These are phyloP conservation scores for Phrixothrix hirtus DNA, from an alignment of 2,888 invertebrate genomes.

Conservation along the genomic window DNA sequence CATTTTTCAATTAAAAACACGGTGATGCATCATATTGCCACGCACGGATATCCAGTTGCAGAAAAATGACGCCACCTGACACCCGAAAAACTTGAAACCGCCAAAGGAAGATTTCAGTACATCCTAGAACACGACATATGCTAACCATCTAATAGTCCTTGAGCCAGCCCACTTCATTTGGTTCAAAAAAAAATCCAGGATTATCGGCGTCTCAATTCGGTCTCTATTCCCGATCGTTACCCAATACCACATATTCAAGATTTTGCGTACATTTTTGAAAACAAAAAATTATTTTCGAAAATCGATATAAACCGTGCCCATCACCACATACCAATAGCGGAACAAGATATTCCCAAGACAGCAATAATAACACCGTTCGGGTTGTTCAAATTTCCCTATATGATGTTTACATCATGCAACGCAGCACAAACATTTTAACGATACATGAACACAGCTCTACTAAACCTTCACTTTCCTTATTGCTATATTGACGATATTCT, in stretches of 20 bases:
- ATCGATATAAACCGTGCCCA: neutral
- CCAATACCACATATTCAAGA: neutral
- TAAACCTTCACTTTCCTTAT: neutral
- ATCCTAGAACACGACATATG: too few relatives aligned
- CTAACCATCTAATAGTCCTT: too few relatives aligned
- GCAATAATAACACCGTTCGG: conserved; percentile 2
- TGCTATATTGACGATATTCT: neutral
- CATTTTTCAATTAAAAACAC: too few relatives aligned
- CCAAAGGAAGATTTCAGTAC: too few relatives aligned
- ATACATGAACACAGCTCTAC: neutral
- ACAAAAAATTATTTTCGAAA: conserved; percentile 1
- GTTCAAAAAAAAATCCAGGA: neutral
- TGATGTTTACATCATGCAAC: conserved; percentile 1
- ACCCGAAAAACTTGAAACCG: too few relatives aligned
- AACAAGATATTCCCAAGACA: neutral
- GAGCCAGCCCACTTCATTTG: neutral
- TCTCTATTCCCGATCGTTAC: neutral
- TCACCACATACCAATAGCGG: neutral
- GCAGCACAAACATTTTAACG: conserved; percentile 5
- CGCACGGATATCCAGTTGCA: too few relatives aligned
- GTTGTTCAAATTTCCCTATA: neutral
- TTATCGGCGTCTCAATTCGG: neutral
- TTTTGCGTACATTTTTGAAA: neutral
- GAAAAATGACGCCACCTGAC: too few relatives aligned
- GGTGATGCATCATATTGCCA: too few relatives aligned